Base-by-base conservation (phyloP, 2,797 vertebrate species). In the Arctocebus calabarensis region DNA sequence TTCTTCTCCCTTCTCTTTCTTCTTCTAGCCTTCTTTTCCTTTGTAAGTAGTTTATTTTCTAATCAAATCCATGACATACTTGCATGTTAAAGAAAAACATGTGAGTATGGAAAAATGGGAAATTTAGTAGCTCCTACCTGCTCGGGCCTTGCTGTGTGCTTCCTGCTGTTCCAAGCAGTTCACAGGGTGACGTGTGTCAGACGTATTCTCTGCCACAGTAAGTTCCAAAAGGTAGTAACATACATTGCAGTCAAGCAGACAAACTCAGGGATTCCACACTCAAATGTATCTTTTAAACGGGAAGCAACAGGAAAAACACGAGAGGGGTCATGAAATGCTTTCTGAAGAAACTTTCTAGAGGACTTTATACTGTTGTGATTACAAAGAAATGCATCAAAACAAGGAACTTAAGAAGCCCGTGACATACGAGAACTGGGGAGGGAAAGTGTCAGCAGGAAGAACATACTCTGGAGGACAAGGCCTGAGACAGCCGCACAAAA, bases 1-100 rank as follows among this genome's bases (percentile, higher is more conserved):
- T 96, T 89, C 97, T 8, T 55, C 27, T 61, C 34, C 7, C 19
- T 9, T 27, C 14, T n/a, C 9, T 23, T 52, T 19, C 45, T 89
- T 57, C 34, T 32, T 25, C 7, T 19, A 9, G 16, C 40, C n/a
- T 14, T 29, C 12, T 27, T 68, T 34, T 81, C 34, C 40, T 23
- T 52, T 82, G 4, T 43, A 32, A 57, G 74, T 37, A 78, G 32
- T 34, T 89, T 43, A 17, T 48, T 68, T 88, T 68, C 25, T 20
- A 29, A 27, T 64, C 62, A 25, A 45, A 75, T 23, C 20, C 6
- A 5, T 22, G 27, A 34, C 48, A 16, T 48, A 19, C 32, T 2
- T 17, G 5, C 17, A 7, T 7, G 5, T 71, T 22, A 17, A 45
- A 48, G 34, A 34, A 88, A 64, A 88, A 43, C 4, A 5, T 8